phyloP scores from a whole-genome alignment of 1,140 invertebrate genomes.

The Globodera ellingtonae region DNA sequence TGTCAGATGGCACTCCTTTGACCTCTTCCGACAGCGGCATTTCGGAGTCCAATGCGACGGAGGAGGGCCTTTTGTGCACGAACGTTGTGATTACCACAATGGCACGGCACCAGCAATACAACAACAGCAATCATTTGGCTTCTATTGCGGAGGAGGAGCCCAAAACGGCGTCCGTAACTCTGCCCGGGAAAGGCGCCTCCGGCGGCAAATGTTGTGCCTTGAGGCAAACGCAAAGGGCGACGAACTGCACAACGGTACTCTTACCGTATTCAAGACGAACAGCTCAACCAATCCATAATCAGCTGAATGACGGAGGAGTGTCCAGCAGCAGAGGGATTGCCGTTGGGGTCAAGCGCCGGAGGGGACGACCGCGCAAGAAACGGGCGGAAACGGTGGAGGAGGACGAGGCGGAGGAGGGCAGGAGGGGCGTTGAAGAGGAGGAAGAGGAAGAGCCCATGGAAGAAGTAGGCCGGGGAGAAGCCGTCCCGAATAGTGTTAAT shows the following conservation, averaged over 20 bases:
- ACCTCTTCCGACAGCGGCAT: constrained; percentile 33
- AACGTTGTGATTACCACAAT: constrained; percentile 10
- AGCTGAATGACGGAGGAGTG: not conserved
- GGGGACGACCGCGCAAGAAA: constrained; percentile 23
- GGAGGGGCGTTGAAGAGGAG: constrained; percentile 11
- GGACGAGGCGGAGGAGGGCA: constrained; percentile 5
- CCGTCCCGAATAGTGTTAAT: not conserved
- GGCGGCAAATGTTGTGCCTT: not conserved
- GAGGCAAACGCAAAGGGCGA: not conserved
- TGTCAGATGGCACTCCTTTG: constrained; percentile 25
- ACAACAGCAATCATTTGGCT: constrained; percentile 8
- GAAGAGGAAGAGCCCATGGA: constrained; percentile 12
- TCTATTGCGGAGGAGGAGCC: not conserved
- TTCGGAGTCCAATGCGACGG: constrained; percentile 31
- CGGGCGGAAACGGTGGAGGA: constrained; percentile 1
- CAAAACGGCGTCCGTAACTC: not conserved
- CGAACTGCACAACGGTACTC: not conserved
- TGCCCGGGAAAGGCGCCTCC: not conserved
- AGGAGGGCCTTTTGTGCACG: constrained; percentile 11
- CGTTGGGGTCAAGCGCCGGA: constrained; percentile 8
- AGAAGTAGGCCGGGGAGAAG: not conserved
- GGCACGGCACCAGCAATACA: not conserved
- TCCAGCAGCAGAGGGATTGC: not conserved
- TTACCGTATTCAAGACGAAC: no score
- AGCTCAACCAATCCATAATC: not conserved